A percentile compares a stretch with the other conserved stretches of the same genome.
These are phyloP conservation scores for Pangasius djambal DNA, from an alignment of 2,797 vertebrate genomes.

Conservation along the genomic window DNA sequence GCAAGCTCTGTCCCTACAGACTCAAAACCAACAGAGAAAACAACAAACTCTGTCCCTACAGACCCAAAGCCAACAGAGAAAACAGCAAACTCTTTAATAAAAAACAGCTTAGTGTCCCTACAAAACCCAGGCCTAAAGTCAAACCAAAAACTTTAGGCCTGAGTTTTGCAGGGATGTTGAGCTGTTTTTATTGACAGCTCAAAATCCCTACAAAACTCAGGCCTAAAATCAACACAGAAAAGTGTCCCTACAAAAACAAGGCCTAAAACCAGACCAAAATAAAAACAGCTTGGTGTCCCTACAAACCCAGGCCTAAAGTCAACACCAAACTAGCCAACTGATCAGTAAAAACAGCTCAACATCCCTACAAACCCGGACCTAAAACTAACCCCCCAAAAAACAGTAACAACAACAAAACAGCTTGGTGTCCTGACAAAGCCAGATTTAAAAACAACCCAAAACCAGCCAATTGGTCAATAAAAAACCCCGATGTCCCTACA, in stretches of 20 bases:
- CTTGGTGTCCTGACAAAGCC: neutral
- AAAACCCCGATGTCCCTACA: neutral
- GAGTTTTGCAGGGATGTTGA: no score
- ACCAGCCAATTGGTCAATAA: neutral
- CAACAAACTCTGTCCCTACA: no score
- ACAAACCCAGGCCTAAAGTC: no score
- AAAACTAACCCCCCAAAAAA: neutral
- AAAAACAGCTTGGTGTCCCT: no score
- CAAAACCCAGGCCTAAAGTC: no score
- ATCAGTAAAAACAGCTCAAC: neutral
- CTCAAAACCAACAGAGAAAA: neutral
- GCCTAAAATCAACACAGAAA: neutral
- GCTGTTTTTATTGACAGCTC: no score
- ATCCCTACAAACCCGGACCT: neutral
- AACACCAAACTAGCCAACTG: neutral
- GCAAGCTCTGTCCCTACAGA: neutral
- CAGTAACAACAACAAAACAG: neutral
- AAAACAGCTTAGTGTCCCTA: no score
- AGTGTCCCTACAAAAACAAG: no score
- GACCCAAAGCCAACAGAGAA: neutral
- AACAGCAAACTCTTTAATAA: neutral
- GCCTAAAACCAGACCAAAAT: no score
- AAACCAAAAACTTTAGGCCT: no score
- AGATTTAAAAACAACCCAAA: neutral
- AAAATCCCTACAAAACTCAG: neutral